Evolutionary conservation across 2,113 vertebrate species (phyloP), one percentile per base, ranked within the genome.

Genomic region (Otis tarda): DNA sequence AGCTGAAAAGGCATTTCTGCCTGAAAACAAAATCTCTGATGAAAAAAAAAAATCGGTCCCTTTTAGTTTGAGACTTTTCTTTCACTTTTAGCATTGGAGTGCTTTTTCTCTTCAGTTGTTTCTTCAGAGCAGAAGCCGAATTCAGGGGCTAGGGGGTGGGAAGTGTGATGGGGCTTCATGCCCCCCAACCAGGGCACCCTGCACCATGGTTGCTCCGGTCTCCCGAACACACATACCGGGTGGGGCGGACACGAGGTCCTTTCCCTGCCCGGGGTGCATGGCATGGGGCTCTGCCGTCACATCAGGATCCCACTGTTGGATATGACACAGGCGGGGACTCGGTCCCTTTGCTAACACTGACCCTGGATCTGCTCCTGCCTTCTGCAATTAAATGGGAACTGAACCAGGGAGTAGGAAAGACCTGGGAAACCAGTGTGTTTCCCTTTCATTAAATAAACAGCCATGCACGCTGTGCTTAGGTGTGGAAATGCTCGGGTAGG

Each of bases 151-250:
- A 39, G 12, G 37, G 16, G 6, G 7, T 7, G 30, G n/a, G 45
- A 65, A 31, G 5, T 35, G 30, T 0, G 3, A 28, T 18, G 43
- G 33, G 21, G 3, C 33, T 41, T 37, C 7, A 3, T 0, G 1
- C 2, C 11, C 23, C 35, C 12, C 47, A 12, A 0, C 7, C 4
- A 24, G 22, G n/a, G 4, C 37, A 53, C 9, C 1, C 1, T 27
- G 27, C 23, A 20, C 31, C 20, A 2, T 4, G 3, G 33, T 12
- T 0, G 1, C 15, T 37, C n/a, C 18, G 0, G 6, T 10, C 17
- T 35, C 45, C 53, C 23, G 37, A 15, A 39, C 9, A 7, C 7
- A 8, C 0, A 0, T 25, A 6, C 5, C 1, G 1, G 6, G 12
- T 8, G 49, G 1, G 52, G 20, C 6, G 14, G 31, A 9, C 15